Evolutionary conservation across 2,797 vertebrate genomes (phyloP).

Genomic region (Gallinago solitaria): DNA sequence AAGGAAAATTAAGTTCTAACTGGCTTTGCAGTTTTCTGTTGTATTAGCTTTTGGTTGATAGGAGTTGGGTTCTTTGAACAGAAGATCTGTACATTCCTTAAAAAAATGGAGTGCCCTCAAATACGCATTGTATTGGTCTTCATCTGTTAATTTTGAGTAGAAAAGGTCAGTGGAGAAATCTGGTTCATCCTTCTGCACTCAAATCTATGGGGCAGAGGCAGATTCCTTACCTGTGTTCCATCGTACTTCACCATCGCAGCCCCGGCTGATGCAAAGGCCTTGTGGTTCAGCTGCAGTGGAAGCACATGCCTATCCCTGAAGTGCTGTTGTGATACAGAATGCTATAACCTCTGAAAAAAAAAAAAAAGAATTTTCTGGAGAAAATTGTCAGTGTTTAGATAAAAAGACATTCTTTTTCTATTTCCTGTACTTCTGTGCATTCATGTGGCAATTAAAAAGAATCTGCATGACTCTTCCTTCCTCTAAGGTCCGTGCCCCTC

Average conservation of each 20-base stretch:
- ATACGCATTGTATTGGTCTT: neutral
- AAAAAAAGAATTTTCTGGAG: neutral
- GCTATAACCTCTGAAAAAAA: neutral
- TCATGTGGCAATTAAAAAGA: neutral
- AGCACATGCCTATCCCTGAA: neutral
- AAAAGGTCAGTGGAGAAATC: neutral
- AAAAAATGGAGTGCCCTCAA: neutral
- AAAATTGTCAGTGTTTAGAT: neutral
- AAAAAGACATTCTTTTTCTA: neutral
- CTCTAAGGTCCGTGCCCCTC: rapidly evolving
- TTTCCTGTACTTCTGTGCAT: neutral
- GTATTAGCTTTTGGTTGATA: neutral
- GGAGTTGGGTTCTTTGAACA: neutral
- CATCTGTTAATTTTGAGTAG: neutral
- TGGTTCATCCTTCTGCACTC: neutral
- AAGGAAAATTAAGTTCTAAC: neutral
- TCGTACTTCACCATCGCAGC: neutral
- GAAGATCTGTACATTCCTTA: neutral
- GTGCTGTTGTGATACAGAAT: neutral
- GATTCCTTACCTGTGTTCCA: neutral
- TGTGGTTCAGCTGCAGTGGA: rapidly evolving
- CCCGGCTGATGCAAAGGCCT: neutral
- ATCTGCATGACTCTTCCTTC: neutral
- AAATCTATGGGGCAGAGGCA: neutral
- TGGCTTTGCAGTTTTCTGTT: neutral